Base-by-base conservation (phyloP, 2,113 vertebrate genomes). In the Boleophthalmus pectinirostris region DNA sequence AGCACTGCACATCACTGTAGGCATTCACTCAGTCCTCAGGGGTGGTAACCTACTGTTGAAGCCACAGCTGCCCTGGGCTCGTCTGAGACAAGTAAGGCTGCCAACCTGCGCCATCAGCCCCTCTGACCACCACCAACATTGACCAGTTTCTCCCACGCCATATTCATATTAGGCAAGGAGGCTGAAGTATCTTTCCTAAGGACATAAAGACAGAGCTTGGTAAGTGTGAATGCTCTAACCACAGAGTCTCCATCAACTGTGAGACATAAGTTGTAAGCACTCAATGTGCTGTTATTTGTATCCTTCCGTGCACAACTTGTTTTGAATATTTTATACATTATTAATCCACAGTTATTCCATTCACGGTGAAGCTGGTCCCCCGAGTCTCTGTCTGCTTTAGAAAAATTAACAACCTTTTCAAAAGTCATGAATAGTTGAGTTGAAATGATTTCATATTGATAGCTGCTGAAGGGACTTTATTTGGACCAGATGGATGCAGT, bases 391-490 rank as follows among this genome's bases (percentile, higher is more conserved):
- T 0, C 66, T 45, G 21, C 29, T 46, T 76, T 80, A 56, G 24
- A 69, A 56, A 57, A 38, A 70, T 56, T 25, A 69, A 54, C 43
- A 64, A 63, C 11, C 25, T 71, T 74, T 65, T 54, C 43, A 69
- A 67, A 68, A 80, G 57, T 79, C 73, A 75, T 69, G 63, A 83
- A 78, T 80, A 77, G 58, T 79, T 80, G 61, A 75, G 38, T 75
- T 75, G 5, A 57, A 78, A 77, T 82, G 35, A 82, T 85, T 77
- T 81, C 56, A 68, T 70, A 82, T 78, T 80, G 82, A 81, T 83
- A 68, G 68, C 69, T 65, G 80, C 82, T 83, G 66, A 74, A 56
- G 80, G 76, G 74, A 78, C 82, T 81, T 75, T 83, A 63, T 70
- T 82, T 79, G 45, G 29, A 64, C 25, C 58, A 77, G 53, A 82